Conservation (phyloP, 2,113 vertebrate species). For the Butastur rufipennis region DNA sequence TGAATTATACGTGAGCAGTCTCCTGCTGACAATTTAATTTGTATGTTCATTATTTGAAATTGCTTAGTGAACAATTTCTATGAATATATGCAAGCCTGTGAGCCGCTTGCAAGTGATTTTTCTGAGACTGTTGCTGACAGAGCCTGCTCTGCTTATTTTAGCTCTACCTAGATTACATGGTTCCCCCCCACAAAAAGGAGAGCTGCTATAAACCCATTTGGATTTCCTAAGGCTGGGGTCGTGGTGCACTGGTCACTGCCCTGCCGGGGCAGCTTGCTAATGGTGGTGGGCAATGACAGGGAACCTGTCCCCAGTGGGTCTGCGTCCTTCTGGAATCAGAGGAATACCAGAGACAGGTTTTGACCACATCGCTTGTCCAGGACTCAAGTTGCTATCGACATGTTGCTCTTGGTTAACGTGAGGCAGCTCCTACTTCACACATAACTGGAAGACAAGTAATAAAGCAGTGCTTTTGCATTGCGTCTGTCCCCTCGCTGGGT, state of each 20-base stretch:
- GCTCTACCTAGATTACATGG: neutral
- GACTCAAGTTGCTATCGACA: rapidly evolving
- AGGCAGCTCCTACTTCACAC: neutral
- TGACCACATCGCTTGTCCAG: neutral
- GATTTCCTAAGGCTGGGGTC: neutral
- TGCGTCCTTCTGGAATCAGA: neutral
- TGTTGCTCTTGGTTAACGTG: rapidly evolving
- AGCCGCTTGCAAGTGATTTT: neutral
- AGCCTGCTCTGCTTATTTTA: neutral
- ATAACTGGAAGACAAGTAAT: neutral
- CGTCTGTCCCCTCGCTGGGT: neutral
- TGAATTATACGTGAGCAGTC: neutral
- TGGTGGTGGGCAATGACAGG: rapidly evolving
- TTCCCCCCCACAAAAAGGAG: neutral
- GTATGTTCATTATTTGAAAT: neutral
- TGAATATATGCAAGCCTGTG: neutral
- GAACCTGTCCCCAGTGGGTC: neutral
- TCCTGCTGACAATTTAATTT: slow-evolving; percentile 15
- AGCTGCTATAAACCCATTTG: neutral
- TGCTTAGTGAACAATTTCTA: neutral
- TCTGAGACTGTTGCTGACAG: neutral
- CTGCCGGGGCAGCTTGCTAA: neutral
- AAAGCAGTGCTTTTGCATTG: neutral
- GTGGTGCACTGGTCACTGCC: rapidly evolving
- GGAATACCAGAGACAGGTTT: neutral